These are phyloP conservation scores for Littorina saxatilis DNA, from an alignment of 1,140 invertebrate genomes.

Conservation along the genomic window DNA sequence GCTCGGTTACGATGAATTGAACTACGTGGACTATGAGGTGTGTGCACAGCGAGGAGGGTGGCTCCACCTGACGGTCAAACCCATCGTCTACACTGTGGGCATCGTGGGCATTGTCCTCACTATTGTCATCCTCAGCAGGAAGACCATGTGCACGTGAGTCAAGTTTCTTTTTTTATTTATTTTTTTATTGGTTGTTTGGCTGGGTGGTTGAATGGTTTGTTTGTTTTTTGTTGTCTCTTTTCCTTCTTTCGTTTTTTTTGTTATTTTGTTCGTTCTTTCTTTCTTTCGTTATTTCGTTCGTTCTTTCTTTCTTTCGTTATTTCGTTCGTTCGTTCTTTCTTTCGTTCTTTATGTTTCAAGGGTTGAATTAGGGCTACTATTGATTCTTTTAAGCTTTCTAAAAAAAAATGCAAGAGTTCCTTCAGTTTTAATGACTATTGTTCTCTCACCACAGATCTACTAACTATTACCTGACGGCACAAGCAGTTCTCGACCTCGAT, in stretches of 20 bases:
- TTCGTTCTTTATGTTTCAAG: neutral
- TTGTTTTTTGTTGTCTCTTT: no score
- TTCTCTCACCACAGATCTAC: constrained; percentile 77
- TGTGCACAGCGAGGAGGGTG: constrained; percentile 5
- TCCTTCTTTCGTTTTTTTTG: no score
- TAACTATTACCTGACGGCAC: constrained; percentile 84
- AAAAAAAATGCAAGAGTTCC: neutral
- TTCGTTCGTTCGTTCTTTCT: no score
- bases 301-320: neutral
- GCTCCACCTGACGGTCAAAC: constrained; percentile 77
- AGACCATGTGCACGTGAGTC: constrained; percentile 81
- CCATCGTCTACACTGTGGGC: constrained; percentile 83
- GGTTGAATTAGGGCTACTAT: neutral
- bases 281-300: no score
- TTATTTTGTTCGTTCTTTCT: no score
- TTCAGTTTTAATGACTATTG: neutral
- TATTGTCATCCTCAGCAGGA: constrained; percentile 84
- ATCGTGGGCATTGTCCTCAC: constrained; percentile 84
- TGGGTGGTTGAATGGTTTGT: no score
- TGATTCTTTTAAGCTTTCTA: neutral
- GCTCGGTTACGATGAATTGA: neutral
- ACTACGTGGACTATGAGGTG: constrained; percentile 13
- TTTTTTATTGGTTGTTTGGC: no score
- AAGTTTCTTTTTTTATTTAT: neutral
- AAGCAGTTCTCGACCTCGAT: constrained; percentile 86